A percentile compares a stretch with the other conserved stretches of the same genome.
phyloP scores from a whole-genome alignment of 1,140 invertebrate genomes.

The Leptinotarsa defecta region DNA sequence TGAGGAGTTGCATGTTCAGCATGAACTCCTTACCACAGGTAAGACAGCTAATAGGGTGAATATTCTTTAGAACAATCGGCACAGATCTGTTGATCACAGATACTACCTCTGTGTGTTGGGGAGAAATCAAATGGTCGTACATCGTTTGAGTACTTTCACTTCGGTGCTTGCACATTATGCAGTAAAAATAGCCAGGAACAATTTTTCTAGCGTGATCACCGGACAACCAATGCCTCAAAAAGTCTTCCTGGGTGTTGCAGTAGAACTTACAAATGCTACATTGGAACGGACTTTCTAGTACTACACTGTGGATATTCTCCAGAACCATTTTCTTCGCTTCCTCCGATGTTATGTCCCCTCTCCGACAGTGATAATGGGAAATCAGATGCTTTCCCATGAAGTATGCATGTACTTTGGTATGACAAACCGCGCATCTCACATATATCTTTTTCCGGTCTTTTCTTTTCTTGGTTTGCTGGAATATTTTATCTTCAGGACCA shows the following conservation, averaged over 20 bases:
- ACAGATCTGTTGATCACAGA: conserved; percentile 77
- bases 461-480: conserved; percentile 50
- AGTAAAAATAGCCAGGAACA: conserved; percentile 67
- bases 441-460: conserved; percentile 64
- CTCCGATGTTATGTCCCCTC: conserved; percentile 62
- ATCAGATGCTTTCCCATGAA: conserved; percentile 83
- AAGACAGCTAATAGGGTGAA: conserved; percentile 64
- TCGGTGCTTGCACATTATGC: conserved; percentile 76
- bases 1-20: conserved; percentile 72
- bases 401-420: conserved; percentile 66
- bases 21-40: conserved; percentile 68
- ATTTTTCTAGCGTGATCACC: conserved; percentile 62
- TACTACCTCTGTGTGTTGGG: conserved; percentile 71
- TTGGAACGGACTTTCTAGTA: conserved; percentile 80
- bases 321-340: conserved; percentile 67
- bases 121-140: conserved; percentile 69
- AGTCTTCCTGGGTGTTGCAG: conserved; percentile 74
- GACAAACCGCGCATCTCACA: conserved; percentile 71
- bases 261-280: conserved; percentile 84
- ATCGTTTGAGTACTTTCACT: conserved; percentile 69
- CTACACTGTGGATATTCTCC: conserved; percentile 75
- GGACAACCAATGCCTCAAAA: conserved; percentile 76
- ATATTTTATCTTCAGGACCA: conserved; percentile 38
- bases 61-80: conserved; percentile 76
- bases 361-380: conserved; percentile 80